Percentiles rank a stretch among this genome's conserved stretches.
phyloP scores from a whole-genome alignment of 2,797 vertebrate species.

The Darevskia mixta region DNA sequence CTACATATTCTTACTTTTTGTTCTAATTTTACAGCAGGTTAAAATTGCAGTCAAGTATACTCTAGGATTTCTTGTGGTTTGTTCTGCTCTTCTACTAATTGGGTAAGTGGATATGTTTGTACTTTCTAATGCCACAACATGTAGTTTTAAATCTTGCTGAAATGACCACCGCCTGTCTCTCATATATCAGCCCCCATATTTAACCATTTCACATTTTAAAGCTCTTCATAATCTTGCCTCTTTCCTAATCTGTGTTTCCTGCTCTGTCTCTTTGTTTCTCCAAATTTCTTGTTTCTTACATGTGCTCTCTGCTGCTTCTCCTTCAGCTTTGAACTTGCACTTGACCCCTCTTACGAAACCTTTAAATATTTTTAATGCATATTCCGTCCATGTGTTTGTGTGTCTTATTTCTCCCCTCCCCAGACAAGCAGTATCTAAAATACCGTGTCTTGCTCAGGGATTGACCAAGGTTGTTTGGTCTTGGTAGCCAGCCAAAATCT shows the following conservation, averaged over 20 bases:
- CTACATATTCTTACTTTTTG: conserved; percentile 44
- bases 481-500: background rate
- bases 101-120: conserved; percentile 85
- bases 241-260: background rate
- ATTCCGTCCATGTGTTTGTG: background rate
- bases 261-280: background rate
- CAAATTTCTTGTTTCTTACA: background rate
- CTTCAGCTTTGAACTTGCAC: background rate
- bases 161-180: background rate
- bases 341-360: background rate
- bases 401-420: background rate
- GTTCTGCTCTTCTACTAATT: conserved; percentile 91
- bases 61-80: conserved; percentile 90
- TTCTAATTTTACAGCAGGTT: conserved; percentile 88
- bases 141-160: background rate
- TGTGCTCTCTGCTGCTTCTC: background rate
- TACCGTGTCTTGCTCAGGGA: background rate
- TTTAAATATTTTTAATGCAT: background rate
- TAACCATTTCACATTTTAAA: background rate
- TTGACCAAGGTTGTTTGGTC: background rate
- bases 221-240: background rate
- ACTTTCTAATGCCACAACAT: too few species aligned
- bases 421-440: background rate
- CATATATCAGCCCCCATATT: too few species aligned
- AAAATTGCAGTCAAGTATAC: conserved; percentile 95